These are phyloP conservation scores for Colius striatus DNA, from an alignment of 2,113 vertebrate species.

Conservation along the genomic window DNA sequence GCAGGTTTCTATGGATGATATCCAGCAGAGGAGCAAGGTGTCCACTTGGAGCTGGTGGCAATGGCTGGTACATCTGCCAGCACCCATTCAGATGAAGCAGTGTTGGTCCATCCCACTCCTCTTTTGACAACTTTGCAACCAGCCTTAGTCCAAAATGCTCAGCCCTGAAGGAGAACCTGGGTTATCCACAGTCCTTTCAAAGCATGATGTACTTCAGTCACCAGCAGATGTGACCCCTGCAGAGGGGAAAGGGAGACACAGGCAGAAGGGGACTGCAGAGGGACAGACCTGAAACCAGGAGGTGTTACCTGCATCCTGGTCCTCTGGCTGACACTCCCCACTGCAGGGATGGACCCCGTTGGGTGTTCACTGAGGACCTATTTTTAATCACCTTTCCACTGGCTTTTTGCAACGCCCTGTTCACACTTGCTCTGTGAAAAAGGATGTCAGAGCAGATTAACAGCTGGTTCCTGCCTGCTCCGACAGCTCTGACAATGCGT, in stretches of 20 bases:
- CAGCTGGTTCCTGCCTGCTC: conserved; percentile 71
- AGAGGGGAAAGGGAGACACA: background rate
- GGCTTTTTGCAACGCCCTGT: conserved; percentile 3
- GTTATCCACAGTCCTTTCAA: background rate
- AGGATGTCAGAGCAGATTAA: conserved; percentile 64
- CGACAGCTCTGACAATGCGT: conserved; percentile 63
- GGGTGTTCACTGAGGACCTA: background rate
- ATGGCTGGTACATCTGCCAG: background rate
- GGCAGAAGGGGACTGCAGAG: background rate
- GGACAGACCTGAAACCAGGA: background rate
- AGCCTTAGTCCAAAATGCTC: background rate
- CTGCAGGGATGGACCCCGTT: background rate
- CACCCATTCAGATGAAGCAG: background rate
- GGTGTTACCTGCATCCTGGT: background rate
- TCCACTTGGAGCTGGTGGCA: background rate
- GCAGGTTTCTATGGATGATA: background rate
- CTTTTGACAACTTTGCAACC: background rate
- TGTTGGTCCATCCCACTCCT: background rate
- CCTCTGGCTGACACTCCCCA: fast-evolving
- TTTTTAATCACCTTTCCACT: conserved; percentile 45
- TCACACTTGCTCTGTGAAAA: conserved; percentile 60
- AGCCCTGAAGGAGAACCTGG: background rate
- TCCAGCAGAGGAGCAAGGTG: background rate
- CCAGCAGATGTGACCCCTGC: background rate
- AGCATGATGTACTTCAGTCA: background rate